These are phyloP conservation scores for Callipepla californica DNA, from an alignment of 2,113 vertebrate species.

Conservation along the genomic window DNA sequence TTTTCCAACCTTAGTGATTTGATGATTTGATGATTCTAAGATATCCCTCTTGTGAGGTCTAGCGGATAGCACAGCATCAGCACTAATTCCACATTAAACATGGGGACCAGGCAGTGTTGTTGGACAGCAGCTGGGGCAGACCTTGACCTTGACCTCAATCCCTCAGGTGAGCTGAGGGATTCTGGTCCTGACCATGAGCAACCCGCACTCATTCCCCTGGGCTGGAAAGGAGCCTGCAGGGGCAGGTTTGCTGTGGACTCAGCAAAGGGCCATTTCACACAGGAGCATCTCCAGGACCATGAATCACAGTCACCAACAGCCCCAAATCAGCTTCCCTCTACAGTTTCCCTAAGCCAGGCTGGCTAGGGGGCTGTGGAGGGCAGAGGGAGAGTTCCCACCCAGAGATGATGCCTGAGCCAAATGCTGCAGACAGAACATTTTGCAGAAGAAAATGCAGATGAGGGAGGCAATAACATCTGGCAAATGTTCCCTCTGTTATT, in stretches of 20 bases:
- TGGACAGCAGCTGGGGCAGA: background rate
- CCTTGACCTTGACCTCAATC: too few relatives aligned
- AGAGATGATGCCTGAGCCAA: background rate
- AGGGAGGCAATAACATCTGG: constrained; percentile 18
- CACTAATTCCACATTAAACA: background rate
- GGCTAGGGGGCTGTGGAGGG: too few relatives aligned
- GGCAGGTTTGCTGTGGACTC: background rate
- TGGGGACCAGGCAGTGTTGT: background rate
- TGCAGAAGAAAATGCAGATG: background rate
- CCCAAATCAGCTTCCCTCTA: background rate
- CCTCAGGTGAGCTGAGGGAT: too few relatives aligned
- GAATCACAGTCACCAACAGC: background rate
- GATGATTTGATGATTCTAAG: background rate
- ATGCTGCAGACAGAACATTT: background rate
- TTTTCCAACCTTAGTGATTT: too few relatives aligned
- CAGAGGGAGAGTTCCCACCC: background rate
- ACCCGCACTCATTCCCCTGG: too few relatives aligned
- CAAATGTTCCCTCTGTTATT: constrained; percentile 7
- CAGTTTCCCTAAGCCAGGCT: background rate
- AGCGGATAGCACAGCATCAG: background rate
- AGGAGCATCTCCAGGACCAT: background rate
- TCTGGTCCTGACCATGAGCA: too few relatives aligned
- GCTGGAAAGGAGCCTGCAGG: background rate
- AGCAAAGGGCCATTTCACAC: background rate
- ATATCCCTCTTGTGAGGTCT: background rate